A percentile compares a stretch with the other conserved stretches of the same genome.
Conservation (phyloP, 2,888 invertebrate species). For the Carcina quercana region DNA sequence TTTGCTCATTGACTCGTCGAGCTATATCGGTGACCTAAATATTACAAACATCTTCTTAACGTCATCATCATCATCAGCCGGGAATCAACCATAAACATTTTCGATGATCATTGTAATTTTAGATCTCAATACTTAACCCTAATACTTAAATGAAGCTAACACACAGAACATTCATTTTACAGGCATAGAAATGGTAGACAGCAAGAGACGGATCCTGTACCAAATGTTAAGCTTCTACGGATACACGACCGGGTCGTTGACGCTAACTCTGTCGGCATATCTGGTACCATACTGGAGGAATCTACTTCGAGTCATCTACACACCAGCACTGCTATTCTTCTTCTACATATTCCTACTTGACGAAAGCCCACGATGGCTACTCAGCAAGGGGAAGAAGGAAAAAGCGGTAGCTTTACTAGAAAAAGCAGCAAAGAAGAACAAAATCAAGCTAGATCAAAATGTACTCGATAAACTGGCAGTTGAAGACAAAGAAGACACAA, state of each 20-base stretch:
- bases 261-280: slow-evolving; percentile 39
- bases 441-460: slow-evolving; percentile 37
- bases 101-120: too few species aligned
- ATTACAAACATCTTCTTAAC: too few species aligned
- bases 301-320: slow-evolving; percentile 77
- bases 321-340: slow-evolving; percentile 79
- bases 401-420: slow-evolving; percentile 77
- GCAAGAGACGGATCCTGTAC: slow-evolving; percentile 41
- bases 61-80: too few species aligned
- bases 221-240: slow-evolving; percentile 37
- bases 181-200: slow-evolving; percentile 52
- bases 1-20: too few species aligned
- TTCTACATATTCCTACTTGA: slow-evolving; percentile 79
- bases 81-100: too few species aligned
- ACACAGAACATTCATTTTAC: too few species aligned
- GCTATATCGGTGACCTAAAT: too few species aligned
- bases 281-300: slow-evolving; percentile 79
- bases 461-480: slow-evolving; percentile 32
- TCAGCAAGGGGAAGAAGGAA: slow-evolving; percentile 79
- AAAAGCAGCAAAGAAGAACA: slow-evolving; percentile 71
- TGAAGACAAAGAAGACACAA: slow-evolving; percentile 31
- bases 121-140: too few species aligned
- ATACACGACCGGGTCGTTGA: slow-evolving; percentile 32
- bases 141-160: too few species aligned
- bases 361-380: slow-evolving; percentile 86